Base-by-base conservation (phyloP, 1,140 invertebrate genomes). In the Procambarus virginalis region DNA sequence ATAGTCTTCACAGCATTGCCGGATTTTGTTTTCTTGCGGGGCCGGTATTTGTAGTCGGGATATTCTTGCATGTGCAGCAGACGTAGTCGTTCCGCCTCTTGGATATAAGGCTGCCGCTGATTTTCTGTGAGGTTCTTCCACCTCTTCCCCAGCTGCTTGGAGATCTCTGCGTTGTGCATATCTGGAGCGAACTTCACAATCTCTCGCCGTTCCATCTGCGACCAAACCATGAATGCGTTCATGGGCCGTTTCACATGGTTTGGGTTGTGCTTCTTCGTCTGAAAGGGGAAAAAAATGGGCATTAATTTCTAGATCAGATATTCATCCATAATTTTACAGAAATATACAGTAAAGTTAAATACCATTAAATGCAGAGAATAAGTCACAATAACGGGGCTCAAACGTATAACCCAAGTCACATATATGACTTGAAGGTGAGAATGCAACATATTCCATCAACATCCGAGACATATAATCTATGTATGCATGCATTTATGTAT, bases 141-240 rank as follows among this genome's bases (percentile, higher is more conserved):
- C 45, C 96, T 95, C 91, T 96, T 95, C 34, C 98, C 98, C 22
- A 99, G 94, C 91, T 97, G 96, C 93, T 99, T 99, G 70, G 97
- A 98, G 93, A 99, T 99, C 93, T 99, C 98, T 0, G 98, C 98
- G 93, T 99, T 99, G 95, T 99, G 98, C 96, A 98, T 97, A 93
- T 99, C 98, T 0, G 98, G 98, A 75, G 97, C 97, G 86, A 96
- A 95, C 93, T 98, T 97, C 94, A 97, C 98, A 82, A 99, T 99
- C 95, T 98, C 98, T 93, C 97, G 96, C 81, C 98, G 95, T 93
- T 99, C 97, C 92, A 98, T 98, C 94, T 99, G 98, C 77, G 97
- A 97, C 98, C 98, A 99, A 2, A 99, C 98, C 98, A 99, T 99
- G 94, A 99, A 99, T 75, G 98, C 98, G 94, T 99, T 99, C 98